phyloP scores from a whole-genome alignment of 2,113 vertebrate species.

The Semicossyphus pulcher region DNA sequence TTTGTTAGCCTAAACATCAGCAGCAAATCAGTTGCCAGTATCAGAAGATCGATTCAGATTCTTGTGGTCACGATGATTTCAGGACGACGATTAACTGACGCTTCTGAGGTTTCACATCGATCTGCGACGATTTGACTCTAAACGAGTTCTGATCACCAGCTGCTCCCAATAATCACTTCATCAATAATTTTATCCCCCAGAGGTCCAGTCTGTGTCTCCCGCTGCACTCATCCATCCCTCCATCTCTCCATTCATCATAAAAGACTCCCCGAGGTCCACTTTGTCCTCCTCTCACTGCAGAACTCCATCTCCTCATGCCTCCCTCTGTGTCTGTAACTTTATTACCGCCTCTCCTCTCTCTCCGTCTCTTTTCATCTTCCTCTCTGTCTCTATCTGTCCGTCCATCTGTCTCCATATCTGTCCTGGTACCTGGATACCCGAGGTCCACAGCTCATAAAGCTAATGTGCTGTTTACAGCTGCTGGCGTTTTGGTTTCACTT shows the following conservation, averaged over 20 bases:
- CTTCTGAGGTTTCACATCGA: too few relatives aligned
- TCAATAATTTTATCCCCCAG: conserved; percentile 56
- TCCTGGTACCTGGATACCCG: neutral
- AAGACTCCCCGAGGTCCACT: conserved; percentile 36
- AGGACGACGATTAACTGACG: too few relatives aligned
- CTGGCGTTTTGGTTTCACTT: too few relatives aligned
- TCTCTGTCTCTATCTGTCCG: neutral
- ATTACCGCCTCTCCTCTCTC: neutral
- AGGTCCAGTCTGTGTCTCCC: neutral
- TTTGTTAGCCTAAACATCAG: too few relatives aligned
- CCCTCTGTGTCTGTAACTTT: conserved; percentile 28
- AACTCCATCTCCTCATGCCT: neutral
- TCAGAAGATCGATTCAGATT: too few relatives aligned
- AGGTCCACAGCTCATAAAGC: too few relatives aligned
- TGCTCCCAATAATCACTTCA: conserved; percentile 53
- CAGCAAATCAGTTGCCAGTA: too few relatives aligned
- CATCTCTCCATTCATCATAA: conserved; percentile 6
- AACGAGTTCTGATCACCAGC: conserved; percentile 44
- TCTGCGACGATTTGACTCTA: neutral
- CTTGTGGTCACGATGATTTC: too few relatives aligned
- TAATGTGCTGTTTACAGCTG: too few relatives aligned
- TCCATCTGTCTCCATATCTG: conserved; percentile 19
- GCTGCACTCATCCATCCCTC: neutral
- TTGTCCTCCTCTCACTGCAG: conserved; percentile 4
- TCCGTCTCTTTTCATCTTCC: neutral